Evolutionary conservation across 2,797 vertebrate genomes (phyloP), one percentile per base, ranked within the genome.

Genomic region (Myotis vivesi): DNA sequence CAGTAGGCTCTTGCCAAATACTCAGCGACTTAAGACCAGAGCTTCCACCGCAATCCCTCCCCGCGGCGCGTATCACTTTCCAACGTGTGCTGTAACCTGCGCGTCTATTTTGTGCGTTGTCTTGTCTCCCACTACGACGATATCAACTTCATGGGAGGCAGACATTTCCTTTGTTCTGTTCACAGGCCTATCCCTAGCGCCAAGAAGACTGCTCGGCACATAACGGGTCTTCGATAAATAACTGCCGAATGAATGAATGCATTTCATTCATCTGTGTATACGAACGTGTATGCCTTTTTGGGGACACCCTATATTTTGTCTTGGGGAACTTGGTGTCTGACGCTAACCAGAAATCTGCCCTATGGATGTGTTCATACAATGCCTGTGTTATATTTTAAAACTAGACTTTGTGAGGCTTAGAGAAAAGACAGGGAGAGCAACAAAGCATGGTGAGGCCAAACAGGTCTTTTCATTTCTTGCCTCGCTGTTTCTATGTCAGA

Each of bases 391-490:
- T 62, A 30, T 73, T 92, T 77, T 59, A 76, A 76, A 95, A 77
- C 12, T 17, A 13, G 33, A 44, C 80, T 87, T 49, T 91, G 33
- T 59, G 59, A 75, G 22, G n/a, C 64, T 83, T 80, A 91, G 20
- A 87, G 49, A 86, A 92, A 88, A 95, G 64, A 79, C 16, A 46
- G 41, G 2, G 30, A 92, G 38, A 94, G 76, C n/a, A 83, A 77
- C 55, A 72, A 93, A 79, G 25, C 36, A 49, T 4, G 38, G 22
- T 44, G n/a, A 93, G 8, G 57, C 33, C 87, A 87, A 28, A 30
- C 13, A 80, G 46, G 72, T 69, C 66, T 25, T 92, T 89, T 77
- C 36, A 30, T 36, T 91, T 76, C 17, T 81, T 71, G 71, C 92
- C 77, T 92, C 79, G 11, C 28, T 93, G 49, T 83, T 97, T 92